phyloP scores from a whole-genome alignment of 2,113 vertebrate species.

The Aphelocoma coerulescens region DNA sequence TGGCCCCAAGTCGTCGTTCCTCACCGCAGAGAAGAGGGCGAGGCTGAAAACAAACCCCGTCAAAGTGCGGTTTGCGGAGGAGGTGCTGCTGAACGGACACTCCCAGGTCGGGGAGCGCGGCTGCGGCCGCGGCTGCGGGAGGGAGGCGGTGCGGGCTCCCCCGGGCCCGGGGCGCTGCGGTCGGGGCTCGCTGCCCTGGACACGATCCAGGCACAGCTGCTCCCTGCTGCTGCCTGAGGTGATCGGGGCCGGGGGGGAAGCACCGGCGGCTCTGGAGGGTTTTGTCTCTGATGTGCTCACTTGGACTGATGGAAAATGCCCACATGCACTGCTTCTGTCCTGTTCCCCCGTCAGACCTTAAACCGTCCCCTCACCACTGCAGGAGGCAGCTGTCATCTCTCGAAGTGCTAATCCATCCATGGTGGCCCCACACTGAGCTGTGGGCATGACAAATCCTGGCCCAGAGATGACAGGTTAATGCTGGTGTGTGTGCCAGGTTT shows the following conservation, averaged over 20 bases:
- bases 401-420: accelerated
- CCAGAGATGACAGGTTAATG: neutral
- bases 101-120: conserved; percentile 80
- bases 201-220: neutral
- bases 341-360: neutral
- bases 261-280: accelerated
- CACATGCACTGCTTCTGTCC: neutral
- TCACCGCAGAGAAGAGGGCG: conserved; percentile 94
- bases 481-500: neutral
- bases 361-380: neutral
- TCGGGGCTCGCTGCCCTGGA: neutral
- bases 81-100: conserved; percentile 92
- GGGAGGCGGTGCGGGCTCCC: neutral
- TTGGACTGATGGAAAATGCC: neutral
- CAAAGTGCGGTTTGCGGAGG: conserved; percentile 95
- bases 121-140: neutral
- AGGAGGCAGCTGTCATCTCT: neutral
- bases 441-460: neutral
- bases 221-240: neutral
- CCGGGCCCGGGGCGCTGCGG: neutral
- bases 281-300: neutral
- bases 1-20: conserved; percentile 90
- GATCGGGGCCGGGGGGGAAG: accelerated
- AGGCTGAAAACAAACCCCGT: conserved; percentile 92
- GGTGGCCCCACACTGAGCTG: neutral